Percentiles rank a stretch among this genome's conserved stretches.
phyloP scores from a whole-genome alignment of 2,113 vertebrate genomes.

The Delphinus delphis region DNA sequence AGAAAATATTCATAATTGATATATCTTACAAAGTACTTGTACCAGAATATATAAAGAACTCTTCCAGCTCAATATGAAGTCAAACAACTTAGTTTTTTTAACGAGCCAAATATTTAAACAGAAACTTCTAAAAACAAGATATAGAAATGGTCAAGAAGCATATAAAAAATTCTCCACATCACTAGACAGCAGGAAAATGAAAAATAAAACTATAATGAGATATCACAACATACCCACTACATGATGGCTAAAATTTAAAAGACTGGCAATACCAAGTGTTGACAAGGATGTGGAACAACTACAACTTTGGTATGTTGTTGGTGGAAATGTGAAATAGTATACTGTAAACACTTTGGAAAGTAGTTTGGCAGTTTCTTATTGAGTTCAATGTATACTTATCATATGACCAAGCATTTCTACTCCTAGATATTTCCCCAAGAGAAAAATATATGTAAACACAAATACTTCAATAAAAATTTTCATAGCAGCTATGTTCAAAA shows the following conservation, averaged over 20 bases:
- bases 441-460: background rate
- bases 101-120: conserved; percentile 14
- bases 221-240: background rate
- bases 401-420: background rate
- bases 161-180: background rate
- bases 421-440: background rate
- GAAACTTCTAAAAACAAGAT: conserved; percentile 25
- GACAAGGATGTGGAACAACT: background rate
- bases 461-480: background rate
- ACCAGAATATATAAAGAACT: background rate
- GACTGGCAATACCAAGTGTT: background rate
- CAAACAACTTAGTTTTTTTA: background rate
- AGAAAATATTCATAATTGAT: background rate
- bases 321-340: background rate
- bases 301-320: background rate
- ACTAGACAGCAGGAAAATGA: background rate
- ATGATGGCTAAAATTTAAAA: background rate
- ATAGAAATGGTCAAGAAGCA: background rate
- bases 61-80: background rate
- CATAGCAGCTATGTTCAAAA: background rate
- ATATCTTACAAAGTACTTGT: background rate
- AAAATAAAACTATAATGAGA: background rate
- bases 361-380: background rate
- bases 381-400: background rate
- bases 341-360: background rate